phyloP scores from a whole-genome alignment of 2,797 vertebrate species.

The Nyctibius grandis region DNA sequence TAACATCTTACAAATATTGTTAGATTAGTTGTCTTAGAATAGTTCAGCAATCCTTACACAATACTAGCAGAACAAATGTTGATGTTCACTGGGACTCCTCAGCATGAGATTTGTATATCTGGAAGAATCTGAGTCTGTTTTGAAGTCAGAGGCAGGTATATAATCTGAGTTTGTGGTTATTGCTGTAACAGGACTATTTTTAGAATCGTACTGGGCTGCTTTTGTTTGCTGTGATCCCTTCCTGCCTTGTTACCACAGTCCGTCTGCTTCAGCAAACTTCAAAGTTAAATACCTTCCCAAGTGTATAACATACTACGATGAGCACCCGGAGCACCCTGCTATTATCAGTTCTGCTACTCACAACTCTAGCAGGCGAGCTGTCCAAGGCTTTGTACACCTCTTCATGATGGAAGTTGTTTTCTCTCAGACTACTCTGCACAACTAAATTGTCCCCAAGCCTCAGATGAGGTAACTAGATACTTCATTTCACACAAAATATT shows the following conservation, averaged over 20 bases:
- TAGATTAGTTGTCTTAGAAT: neutral
- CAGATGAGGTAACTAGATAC: neutral
- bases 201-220: neutral
- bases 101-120: neutral
- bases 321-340: neutral
- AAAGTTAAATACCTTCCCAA: neutral
- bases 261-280: neutral
- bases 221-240: neutral
- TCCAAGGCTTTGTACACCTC: neutral
- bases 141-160: neutral
- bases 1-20: neutral
- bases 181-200: neutral
- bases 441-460: neutral
- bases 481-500: neutral
- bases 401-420: neutral
- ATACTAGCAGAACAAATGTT: neutral
- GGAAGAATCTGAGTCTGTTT: neutral
- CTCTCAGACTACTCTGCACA: neutral
- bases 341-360: neutral
- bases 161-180: neutral
- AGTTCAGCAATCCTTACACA: neutral
- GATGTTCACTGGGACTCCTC: neutral
- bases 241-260: neutral
- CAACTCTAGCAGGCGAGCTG: neutral
- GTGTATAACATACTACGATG: neutral